Evolutionary conservation across 2,888 invertebrate species (phyloP).

Genomic region (Volucella zonaria): DNA sequence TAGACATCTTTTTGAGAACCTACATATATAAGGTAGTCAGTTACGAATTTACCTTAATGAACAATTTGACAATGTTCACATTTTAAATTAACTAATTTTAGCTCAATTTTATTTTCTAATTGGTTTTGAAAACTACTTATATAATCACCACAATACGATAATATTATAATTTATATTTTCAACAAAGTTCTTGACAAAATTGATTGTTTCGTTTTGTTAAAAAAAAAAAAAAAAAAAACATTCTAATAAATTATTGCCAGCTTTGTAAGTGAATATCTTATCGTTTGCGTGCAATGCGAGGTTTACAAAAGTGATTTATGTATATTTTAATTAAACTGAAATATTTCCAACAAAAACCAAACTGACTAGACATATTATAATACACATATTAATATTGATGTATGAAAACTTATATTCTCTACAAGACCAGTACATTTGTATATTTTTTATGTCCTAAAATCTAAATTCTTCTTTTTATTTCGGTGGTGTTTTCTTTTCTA

Average conservation of each 20-base stretch:
- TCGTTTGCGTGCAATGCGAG: constrained; percentile 13
- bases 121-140: neutral
- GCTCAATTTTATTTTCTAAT: neutral
- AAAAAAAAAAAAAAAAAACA: no score
- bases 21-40: no score
- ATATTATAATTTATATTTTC: no score
- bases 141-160: no score
- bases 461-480: constrained; percentile 63
- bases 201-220: no score
- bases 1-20: no score
- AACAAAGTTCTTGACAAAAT: no score
- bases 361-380: neutral
- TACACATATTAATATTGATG: neutral
- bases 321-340: neutral
- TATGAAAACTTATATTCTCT: constrained; percentile 42
- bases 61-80: neutral
- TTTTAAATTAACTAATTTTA: neutral
- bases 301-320: neutral
- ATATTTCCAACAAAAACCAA: neutral
- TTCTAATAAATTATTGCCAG: no score
- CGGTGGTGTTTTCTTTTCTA: constrained; percentile 68
- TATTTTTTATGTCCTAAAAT: constrained; percentile 41
- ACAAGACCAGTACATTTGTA: neutral
- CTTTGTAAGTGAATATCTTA: neutral
- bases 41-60: neutral